phyloP scores from a whole-genome alignment of 2,113 vertebrate species.

The Prionailurus viverrinus region DNA sequence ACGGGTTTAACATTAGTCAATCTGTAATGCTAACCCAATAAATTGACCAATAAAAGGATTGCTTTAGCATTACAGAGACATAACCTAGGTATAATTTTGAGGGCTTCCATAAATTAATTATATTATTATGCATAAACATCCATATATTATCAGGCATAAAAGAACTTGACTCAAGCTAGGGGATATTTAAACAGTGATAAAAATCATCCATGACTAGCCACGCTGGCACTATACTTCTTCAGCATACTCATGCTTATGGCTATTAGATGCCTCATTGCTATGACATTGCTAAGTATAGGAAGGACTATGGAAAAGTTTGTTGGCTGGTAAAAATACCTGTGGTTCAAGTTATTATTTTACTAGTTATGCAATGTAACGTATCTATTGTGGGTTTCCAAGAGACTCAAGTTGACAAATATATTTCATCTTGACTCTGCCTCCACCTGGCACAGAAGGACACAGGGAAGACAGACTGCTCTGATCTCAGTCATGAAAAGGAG shows the following conservation, averaged over 20 bases:
- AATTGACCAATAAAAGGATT: slow-evolving; percentile 43
- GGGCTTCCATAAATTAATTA: slow-evolving; percentile 8
- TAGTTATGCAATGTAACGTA: not conserved
- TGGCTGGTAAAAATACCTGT: slow-evolving; percentile 66
- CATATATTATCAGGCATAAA: slow-evolving; percentile 4
- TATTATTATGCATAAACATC: not conserved
- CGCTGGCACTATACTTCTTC: not conserved
- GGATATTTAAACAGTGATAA: slow-evolving; percentile 47
- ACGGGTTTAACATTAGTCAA: not conserved
- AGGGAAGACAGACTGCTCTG: not conserved
- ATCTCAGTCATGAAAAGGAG: not conserved
- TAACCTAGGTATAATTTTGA: slow-evolving; percentile 35
- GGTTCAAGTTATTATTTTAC: slow-evolving; percentile 51
- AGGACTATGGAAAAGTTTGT: slow-evolving; percentile 9
- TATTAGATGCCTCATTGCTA: not conserved
- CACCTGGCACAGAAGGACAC: not conserved
- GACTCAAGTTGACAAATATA: not conserved
- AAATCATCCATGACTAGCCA: slow-evolving; percentile 27
- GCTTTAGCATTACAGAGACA: not conserved
- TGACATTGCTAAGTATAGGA: slow-evolving; percentile 7
- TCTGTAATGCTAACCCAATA: not conserved
- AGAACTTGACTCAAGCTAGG: slow-evolving; percentile 31
- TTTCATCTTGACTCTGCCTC: not conserved
- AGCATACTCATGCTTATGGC: not conserved
- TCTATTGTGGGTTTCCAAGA: not conserved